Evolutionary conservation across 2,797 vertebrate genomes (phyloP), one percentile per base, ranked within the genome.

Genomic region (Protosalanx chinensis): DNA sequence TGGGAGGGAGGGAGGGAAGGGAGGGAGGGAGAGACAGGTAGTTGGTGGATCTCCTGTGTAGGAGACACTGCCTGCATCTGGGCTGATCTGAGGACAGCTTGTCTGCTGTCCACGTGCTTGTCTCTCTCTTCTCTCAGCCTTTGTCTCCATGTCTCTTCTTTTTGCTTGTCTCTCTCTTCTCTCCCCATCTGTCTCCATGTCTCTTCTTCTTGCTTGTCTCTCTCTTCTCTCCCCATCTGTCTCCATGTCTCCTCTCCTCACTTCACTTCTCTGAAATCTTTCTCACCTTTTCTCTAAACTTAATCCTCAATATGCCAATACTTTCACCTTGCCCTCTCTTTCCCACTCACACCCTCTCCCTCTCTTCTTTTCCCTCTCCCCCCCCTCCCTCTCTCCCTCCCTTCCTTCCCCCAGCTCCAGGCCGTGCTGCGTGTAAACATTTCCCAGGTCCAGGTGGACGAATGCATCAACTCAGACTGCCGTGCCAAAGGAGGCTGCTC

Each of bases 391-490:
- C n/a, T 16, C 27, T n/a, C 32, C 33, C 73, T 67, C 69, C 72
- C 60, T 15, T 49, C 78, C 68, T 53, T 56, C 1, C 58, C 67
- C 4, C 82, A 96, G 95, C 90, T 96, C 73, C 93, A 95, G 85
- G 88, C 92, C 7, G 81, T 90, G 78, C 88, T 96, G 72, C 91
- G 85, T 29, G 68, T 87, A 53, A 92, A 89, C 61, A 72, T 95
- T 66, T 94, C 88, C 72, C 94, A 94, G 85, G 92, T 95, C 5
- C 90, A 92, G 5, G 85, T 94, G 5, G 94, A 96, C 0, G 94
- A 94, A 85, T 95, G 95, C 37, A 81, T 84, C 61, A 88, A 51
- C 1, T 58, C 88, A 2, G 89, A 93, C 68, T 96, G 95, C 78
- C 87, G 82, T 0, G 84, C 83, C 32, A 85, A 88, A 30, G 84